These are phyloP conservation scores for Nothoprocta perdicaria DNA, from an alignment of 2,113 vertebrate genomes.

Conservation along the genomic window DNA sequence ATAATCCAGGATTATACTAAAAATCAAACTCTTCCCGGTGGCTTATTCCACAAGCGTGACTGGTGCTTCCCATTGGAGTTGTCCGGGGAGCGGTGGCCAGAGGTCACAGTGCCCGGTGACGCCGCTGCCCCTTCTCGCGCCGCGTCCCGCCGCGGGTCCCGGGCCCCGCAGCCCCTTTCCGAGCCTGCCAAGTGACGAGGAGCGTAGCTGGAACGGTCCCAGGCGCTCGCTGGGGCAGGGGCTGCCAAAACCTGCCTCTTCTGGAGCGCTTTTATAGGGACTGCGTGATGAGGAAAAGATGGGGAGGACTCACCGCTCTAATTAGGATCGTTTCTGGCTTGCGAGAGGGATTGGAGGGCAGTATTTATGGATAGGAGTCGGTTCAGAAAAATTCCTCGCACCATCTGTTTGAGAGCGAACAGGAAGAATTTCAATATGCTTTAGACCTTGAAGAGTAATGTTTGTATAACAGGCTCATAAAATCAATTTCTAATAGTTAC, in stretches of 20 bases:
- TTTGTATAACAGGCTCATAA: constrained; percentile 79
- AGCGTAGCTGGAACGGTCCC: constrained; percentile 33
- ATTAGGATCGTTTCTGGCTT: constrained; percentile 75
- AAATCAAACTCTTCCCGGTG: constrained; percentile 61
- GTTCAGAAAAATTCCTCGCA: constrained; percentile 78
- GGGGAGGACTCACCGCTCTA: constrained; percentile 58
- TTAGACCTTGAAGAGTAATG: constrained; percentile 80
- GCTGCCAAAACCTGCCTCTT: constrained; percentile 55
- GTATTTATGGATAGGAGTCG: constrained; percentile 81
- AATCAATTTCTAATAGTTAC: constrained; percentile 80
- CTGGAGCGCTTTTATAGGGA: constrained; percentile 50
- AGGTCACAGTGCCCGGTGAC: neutral
- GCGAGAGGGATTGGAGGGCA: constrained; percentile 62
- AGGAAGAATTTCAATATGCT: constrained; percentile 79
- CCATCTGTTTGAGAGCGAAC: constrained; percentile 83
- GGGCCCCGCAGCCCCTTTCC: neutral
- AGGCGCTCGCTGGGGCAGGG: neutral
- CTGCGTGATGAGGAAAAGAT: constrained; percentile 54
- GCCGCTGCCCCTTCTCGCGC: neutral
- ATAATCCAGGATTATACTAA: neutral
- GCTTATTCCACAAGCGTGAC: constrained; percentile 64
- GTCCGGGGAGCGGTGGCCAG: constrained; percentile 60
- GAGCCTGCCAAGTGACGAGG: constrained; percentile 15
- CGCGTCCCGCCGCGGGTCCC: neutral
- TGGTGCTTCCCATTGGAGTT: constrained; percentile 59